Percentiles rank a stretch among this genome's conserved stretches.
Conservation (phyloP, 2,797 vertebrate genomes). For the Hypotaenidia okinawae region DNA sequence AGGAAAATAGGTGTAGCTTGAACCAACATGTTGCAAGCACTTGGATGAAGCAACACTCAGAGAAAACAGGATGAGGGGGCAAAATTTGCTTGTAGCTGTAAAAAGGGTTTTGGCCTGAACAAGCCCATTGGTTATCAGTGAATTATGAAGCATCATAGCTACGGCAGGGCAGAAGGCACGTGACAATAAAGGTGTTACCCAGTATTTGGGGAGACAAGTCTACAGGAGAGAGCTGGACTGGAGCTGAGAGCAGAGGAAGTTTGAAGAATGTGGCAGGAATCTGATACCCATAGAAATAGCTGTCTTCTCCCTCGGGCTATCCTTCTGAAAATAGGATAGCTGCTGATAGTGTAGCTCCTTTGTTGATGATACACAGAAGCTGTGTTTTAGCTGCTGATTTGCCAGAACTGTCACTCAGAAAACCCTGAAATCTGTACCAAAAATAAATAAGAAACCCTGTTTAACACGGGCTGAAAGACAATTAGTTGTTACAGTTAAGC, state of each 20-base stretch:
- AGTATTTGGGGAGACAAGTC: neutral
- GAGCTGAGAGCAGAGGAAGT: neutral
- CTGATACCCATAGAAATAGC: neutral
- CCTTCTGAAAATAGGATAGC: neutral
- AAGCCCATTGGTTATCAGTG: neutral
- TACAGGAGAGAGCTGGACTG: neutral
- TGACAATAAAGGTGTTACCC: neutral
- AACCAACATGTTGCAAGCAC: neutral
- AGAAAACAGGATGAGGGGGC: neutral
- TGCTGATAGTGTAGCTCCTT: neutral
- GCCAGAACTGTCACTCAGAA: neutral
- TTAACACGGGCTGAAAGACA: neutral
- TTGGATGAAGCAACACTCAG: neutral
- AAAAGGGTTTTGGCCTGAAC: neutral
- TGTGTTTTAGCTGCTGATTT: slow-evolving; percentile 31
- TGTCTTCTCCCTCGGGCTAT: neutral
- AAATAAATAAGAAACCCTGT: neutral
- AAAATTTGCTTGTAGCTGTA: neutral
- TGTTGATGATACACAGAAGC: neutral
- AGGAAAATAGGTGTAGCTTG: neutral
- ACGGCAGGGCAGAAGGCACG: neutral
- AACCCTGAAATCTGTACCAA: neutral
- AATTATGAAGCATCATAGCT: neutral
- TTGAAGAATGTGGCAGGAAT: neutral
- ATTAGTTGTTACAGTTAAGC: neutral